phyloP scores from a whole-genome alignment of 2,113 vertebrate genomes.

The Astatoreochromis straeleni region DNA sequence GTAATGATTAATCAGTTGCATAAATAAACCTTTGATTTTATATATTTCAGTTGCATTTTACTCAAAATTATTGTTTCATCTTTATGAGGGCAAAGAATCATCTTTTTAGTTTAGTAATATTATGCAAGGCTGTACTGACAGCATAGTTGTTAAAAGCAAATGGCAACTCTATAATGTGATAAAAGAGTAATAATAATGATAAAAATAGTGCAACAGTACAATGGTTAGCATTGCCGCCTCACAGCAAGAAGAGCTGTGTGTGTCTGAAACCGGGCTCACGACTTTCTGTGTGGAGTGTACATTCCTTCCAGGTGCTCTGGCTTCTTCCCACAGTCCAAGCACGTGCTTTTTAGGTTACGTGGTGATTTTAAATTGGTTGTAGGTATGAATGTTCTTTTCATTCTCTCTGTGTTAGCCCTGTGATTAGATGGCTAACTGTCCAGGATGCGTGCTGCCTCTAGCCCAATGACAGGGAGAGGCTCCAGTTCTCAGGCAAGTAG shows the following conservation, averaged over 20 bases:
- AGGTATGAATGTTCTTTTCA: background rate
- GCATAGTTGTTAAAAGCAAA: background rate
- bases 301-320: background rate
- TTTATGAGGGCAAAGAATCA: background rate
- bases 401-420: background rate
- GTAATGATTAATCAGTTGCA: background rate
- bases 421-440: background rate
- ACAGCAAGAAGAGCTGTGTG: background rate
- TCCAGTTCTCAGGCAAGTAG: background rate
- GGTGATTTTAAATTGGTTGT: background rate
- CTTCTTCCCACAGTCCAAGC: background rate
- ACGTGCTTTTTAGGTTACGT: background rate
- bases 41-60: background rate
- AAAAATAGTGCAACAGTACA: background rate
- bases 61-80: background rate
- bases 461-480: background rate
- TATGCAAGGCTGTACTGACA: background rate
- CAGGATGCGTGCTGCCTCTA: background rate
- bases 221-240: background rate
- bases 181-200: background rate
- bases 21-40: background rate
- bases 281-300: background rate
- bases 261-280: background rate
- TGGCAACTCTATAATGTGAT: background rate
- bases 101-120: background rate